A percentile compares a stretch with the other conserved stretches of the same genome.
Evolutionary conservation across 2,797 vertebrate genomes (phyloP).

Genomic region (Poeciliopsis infans): DNA sequence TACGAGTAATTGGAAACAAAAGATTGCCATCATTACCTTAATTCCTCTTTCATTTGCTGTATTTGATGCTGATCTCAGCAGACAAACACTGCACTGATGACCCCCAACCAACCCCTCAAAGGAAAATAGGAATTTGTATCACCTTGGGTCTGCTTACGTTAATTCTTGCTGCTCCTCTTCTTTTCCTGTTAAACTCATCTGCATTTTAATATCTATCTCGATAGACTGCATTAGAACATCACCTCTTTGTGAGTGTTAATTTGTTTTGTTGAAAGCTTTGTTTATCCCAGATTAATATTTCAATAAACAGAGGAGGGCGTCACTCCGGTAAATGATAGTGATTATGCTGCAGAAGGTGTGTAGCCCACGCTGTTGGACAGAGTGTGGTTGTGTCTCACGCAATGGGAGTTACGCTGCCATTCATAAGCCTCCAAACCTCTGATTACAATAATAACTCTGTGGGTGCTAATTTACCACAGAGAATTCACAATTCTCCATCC

Average conservation of each 20-base stretch:
- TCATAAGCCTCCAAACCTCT: constrained; percentile 75
- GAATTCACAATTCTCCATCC: constrained; percentile 40
- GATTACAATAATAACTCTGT: constrained; percentile 81
- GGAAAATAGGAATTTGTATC: constrained; percentile 61
- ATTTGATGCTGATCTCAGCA: constrained; percentile 64
- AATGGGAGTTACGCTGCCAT: constrained; percentile 68
- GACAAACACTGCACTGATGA: constrained; percentile 66
- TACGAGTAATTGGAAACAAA: constrained; percentile 62
- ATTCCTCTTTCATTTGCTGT: constrained; percentile 53
- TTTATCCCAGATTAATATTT: constrained; percentile 83
- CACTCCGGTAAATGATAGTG: constrained; percentile 80
- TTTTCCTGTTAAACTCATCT: constrained; percentile 48
- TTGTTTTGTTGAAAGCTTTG: constrained; percentile 84
- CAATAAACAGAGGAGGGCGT: constrained; percentile 78
- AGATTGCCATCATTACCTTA: constrained; percentile 56
- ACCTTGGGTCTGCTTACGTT: constrained; percentile 58
- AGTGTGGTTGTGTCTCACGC: constrained; percentile 62
- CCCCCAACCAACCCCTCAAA: constrained; percentile 51
- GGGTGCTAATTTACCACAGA: constrained; percentile 74
- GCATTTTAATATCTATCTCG: constrained; percentile 78
- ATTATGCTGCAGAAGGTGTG: constrained; percentile 75
- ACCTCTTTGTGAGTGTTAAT: constrained; percentile 75
- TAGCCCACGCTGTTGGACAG: constrained; percentile 64
- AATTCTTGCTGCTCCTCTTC: constrained; percentile 41
- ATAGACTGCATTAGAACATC: constrained; percentile 74